Evolutionary conservation across 2,888 invertebrate genomes (phyloP).

Genomic region (Seira ritae): DNA sequence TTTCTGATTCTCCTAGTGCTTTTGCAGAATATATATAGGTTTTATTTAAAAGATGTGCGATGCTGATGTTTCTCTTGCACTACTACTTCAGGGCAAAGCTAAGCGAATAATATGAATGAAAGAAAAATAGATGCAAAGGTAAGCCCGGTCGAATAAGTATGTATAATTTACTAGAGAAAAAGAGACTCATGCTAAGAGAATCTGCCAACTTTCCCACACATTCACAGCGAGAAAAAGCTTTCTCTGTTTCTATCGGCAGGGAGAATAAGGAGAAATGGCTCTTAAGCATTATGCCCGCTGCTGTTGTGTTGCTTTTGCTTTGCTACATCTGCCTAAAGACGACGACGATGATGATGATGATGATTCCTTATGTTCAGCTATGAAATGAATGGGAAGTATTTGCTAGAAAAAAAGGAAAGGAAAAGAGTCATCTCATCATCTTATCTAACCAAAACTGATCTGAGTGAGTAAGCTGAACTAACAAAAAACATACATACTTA

Average conservation of each 20-base stretch:
- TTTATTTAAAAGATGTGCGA: too few relatives aligned
- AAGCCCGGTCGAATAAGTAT: not conserved
- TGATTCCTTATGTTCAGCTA: not conserved
- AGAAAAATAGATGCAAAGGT: not conserved
- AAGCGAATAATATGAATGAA: not conserved
- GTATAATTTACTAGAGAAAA: conserved; percentile 51
- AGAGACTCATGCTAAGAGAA: conserved; percentile 53
- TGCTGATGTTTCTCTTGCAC: too few relatives aligned
- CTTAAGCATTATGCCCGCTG: conserved; percentile 48
- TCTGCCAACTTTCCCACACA: conserved; percentile 63
- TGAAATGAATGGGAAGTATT: not conserved
- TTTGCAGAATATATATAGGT: too few relatives aligned
- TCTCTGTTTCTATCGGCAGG: too few relatives aligned
- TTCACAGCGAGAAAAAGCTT: not conserved
- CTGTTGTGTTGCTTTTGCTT: conserved; percentile 8
- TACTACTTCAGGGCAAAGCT: too few relatives aligned
- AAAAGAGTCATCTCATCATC: conserved; percentile 41
- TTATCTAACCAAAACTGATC: conserved; percentile 26
- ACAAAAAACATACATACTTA: conserved; percentile 18
- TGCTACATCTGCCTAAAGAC: conserved; percentile 7
- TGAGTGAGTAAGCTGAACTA: conserved; percentile 14
- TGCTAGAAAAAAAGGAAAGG: conserved; percentile 4
- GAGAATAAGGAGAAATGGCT: not conserved
- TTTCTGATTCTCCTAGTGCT: too few relatives aligned
- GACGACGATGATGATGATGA: not conserved